Conservation (phyloP, 2,888 invertebrate genomes). For the Pristionchus fissidentatus region DNA sequence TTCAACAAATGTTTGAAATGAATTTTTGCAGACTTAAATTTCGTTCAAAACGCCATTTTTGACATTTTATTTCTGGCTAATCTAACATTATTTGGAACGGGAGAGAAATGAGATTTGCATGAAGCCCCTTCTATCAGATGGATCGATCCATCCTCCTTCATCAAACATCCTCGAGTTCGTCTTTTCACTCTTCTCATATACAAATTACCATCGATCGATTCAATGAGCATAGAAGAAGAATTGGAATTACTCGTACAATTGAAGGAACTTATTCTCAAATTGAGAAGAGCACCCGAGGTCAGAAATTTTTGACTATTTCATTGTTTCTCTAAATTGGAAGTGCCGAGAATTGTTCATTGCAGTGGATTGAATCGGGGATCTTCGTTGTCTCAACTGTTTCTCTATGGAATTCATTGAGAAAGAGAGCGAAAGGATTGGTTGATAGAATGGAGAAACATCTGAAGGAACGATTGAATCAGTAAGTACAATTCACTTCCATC, state of each 20-base stretch:
- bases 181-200: background rate
- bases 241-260: background rate
- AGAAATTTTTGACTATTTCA: background rate
- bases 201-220: background rate
- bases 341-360: background rate
- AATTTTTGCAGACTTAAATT: no score
- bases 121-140: background rate
- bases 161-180: background rate
- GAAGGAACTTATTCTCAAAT: slow-evolving; percentile 16
- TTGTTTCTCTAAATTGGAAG: background rate
- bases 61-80: no score
- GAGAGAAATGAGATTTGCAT: no score
- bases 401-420: slow-evolving; percentile 55
- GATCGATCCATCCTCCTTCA: background rate
- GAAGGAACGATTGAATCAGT: slow-evolving; percentile 55
- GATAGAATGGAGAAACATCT: slow-evolving; percentile 52
- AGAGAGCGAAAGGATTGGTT: slow-evolving; percentile 53
- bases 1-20: slow-evolving; percentile 12
- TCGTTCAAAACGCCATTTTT: no score
- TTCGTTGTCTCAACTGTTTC: slow-evolving; percentile 53
- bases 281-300: slow-evolving; percentile 26
- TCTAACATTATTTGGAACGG: no score
- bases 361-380: slow-evolving; percentile 53
- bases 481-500: background rate
- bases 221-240: slow-evolving; percentile 7